Conservation (phyloP, 2,797 vertebrate genomes). For the Silurus aristotelis region DNA sequence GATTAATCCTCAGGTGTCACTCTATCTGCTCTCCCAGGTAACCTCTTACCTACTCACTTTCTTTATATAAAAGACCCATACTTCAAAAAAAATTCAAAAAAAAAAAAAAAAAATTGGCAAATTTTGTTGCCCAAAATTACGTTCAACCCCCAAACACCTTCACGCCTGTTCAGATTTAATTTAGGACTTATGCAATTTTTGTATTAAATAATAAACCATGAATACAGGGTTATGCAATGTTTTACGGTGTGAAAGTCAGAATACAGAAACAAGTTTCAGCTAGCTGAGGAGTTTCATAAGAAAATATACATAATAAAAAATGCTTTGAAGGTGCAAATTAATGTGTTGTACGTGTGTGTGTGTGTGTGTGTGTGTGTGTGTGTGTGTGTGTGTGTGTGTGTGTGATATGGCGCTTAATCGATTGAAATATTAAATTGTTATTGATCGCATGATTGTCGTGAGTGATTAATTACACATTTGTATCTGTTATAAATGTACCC, state of each 20-base stretch:
- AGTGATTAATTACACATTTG: no score
- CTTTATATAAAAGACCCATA: neutral
- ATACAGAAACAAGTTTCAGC: neutral
- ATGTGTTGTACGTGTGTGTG: neutral
- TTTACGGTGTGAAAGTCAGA: neutral
- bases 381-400: no score
- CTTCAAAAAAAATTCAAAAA: neutral
- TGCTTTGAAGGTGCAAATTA: no score
- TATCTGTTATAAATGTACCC: no score
- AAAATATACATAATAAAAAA: neutral
- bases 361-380: neutral
- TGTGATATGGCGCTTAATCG: no score
- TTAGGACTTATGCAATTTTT: neutral
- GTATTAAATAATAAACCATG: neutral
- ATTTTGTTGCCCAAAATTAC: neutral
- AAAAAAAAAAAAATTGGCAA: no score
- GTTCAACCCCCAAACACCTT: no score
- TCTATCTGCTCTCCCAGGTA: constrained; percentile 97
- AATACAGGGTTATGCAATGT: neutral
- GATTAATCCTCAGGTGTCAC: constrained; percentile 93
- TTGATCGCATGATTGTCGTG: no score
- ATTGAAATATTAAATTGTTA: no score
- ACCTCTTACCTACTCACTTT: constrained; percentile 12
- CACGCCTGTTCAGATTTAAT: neutral
- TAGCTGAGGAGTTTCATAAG: neutral